phyloP scores from a whole-genome alignment of 2,888 invertebrate genomes.

The Tenthredo notha region DNA sequence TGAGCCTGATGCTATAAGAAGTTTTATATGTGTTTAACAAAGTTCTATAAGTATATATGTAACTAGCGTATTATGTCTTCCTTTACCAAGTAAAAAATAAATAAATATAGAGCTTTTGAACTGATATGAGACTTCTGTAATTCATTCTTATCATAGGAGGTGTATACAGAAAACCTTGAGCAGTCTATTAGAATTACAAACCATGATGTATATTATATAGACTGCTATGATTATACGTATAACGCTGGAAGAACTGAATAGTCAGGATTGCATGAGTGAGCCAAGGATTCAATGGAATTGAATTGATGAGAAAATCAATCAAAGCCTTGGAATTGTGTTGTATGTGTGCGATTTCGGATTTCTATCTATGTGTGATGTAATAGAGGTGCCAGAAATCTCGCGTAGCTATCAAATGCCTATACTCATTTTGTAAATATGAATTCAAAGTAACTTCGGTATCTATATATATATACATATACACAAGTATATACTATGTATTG shows the following conservation, averaged over 20 bases:
- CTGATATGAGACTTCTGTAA: constrained; percentile 67
- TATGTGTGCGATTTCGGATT: constrained; percentile 56
- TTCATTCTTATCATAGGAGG: constrained; percentile 36
- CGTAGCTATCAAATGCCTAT: constrained; percentile 50
- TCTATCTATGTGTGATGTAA: constrained; percentile 57
- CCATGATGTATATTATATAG: constrained; percentile 2
- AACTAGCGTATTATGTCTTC: constrained; percentile 69
- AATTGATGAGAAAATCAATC: constrained; percentile 53
- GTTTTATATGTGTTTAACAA: constrained; percentile 68
- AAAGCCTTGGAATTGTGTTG: constrained; percentile 45
- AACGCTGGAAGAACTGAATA: constrained; percentile 60
- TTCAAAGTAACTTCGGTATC: constrained; percentile 24
- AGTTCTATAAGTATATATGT: constrained; percentile 56
- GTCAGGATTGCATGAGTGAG: constrained; percentile 67
- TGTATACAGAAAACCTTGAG: constrained; percentile 57
- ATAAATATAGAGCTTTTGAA: constrained; percentile 66
- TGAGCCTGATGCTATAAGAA: constrained; percentile 59
- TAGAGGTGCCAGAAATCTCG: constrained; percentile 64
- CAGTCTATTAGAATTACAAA: constrained; percentile 70
- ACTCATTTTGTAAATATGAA: constrained; percentile 70
- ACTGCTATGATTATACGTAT: not conserved
- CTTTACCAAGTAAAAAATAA: constrained; percentile 62
- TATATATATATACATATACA: constrained; percentile 59
- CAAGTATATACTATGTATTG: constrained; percentile 57
- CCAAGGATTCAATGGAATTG: constrained; percentile 72